Conservation (phyloP, 2,113 vertebrate species). For the Sander lucioperca region DNA sequence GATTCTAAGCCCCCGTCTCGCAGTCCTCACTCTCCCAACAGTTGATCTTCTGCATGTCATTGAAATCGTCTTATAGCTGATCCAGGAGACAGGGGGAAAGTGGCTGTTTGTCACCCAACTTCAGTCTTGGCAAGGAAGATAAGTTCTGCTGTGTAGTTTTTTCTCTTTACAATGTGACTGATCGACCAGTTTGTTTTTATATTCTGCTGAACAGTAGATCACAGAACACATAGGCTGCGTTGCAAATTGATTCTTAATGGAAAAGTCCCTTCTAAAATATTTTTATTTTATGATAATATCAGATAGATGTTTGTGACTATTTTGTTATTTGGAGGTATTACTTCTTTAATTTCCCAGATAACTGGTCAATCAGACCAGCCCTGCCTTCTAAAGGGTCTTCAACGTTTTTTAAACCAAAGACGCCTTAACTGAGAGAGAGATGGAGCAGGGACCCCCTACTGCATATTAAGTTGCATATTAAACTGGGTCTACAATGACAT, state of each 20-base stretch:
- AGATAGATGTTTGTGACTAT: too few relatives aligned
- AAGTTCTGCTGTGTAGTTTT: conserved; percentile 52
- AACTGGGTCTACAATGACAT: too few relatives aligned
- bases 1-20: conserved; percentile 84
- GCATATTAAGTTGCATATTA: too few relatives aligned
- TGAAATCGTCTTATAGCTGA: conserved; percentile 85
- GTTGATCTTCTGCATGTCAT: conserved; percentile 85
- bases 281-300: not conserved
- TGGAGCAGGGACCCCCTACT: too few relatives aligned
- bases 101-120: conserved; percentile 80
- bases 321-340: not conserved
- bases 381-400: too few relatives aligned
- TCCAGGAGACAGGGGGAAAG: conserved; percentile 81
- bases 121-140: conserved; percentile 72
- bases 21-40: conserved; percentile 82
- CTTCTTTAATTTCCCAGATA: not conserved
- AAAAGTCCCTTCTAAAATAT: not conserved
- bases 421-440: too few relatives aligned
- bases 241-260: not conserved
- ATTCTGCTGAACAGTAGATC: not conserved
- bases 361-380: too few relatives aligned
- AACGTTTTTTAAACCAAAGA: too few relatives aligned
- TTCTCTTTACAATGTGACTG: conserved; percentile 45
- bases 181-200: conserved; percentile 53
- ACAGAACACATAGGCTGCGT: not conserved